A percentile compares a stretch with the other conserved stretches of the same genome.
These are phyloP conservation scores for Epinotia ramella DNA, from an alignment of 2,888 invertebrate genomes.

Conservation along the genomic window DNA sequence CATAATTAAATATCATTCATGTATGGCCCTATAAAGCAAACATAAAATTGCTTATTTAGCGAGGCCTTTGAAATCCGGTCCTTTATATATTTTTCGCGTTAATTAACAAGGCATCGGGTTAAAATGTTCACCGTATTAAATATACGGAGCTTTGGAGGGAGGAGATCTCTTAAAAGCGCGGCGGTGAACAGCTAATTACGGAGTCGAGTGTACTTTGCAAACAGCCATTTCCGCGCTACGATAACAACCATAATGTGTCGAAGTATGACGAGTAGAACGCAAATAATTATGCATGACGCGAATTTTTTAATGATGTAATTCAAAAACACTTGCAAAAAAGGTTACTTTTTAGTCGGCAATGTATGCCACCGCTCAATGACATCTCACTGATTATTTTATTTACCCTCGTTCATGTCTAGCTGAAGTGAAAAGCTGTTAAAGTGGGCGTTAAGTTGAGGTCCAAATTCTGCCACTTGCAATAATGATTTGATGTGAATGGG, in stretches of 20 bases:
- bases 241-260: conserved; percentile 24
- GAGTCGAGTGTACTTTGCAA: conserved; percentile 20
- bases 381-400: conserved; percentile 24
- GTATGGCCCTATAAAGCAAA: conserved; percentile 2
- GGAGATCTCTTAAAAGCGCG: conserved; percentile 18
- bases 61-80: neutral
- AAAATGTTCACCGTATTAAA: neutral
- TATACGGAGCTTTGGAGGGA: conserved; percentile 10
- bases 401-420: conserved; percentile 16
- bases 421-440: neutral
- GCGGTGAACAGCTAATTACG: conserved; percentile 29
- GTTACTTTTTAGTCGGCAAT: conserved; percentile 20
- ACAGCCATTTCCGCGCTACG: neutral
- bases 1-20: too few relatives aligned
- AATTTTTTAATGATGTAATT: conserved; percentile 37
- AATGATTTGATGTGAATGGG: conserved; percentile 33
- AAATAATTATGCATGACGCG: too few relatives aligned
- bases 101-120: conserved; percentile 9
- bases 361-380: conserved; percentile 27
- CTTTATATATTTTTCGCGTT: neutral
- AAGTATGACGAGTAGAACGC: neutral
- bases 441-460: conserved; percentile 25
- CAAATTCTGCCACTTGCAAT: conserved; percentile 30
- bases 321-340: conserved; percentile 20
- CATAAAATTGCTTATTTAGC: neutral